Conservation (phyloP, 2,888 invertebrate genomes). For the Brenthis hecate region DNA sequence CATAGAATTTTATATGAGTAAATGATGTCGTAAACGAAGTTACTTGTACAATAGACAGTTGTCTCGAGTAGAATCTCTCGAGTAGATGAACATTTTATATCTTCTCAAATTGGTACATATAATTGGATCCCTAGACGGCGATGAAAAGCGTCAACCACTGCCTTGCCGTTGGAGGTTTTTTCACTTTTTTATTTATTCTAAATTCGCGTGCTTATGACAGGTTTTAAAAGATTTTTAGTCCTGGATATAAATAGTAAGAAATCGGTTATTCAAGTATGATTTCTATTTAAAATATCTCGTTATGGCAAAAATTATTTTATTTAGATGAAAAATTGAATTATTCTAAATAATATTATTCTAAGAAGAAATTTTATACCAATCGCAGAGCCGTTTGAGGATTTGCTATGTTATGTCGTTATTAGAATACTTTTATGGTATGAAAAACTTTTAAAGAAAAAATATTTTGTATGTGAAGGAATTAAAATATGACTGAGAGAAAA, state of each 20-base stretch:
- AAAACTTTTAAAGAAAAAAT: too few relatives aligned
- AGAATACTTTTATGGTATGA: too few relatives aligned
- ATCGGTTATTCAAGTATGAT: not conserved
- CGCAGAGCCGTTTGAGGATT: too few relatives aligned
- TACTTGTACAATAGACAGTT: not conserved
- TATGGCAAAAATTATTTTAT: too few relatives aligned
- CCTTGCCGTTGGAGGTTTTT: constrained; percentile 39
- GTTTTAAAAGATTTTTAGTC: not conserved
- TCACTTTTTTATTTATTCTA: constrained; percentile 14
- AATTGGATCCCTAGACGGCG: constrained; percentile 18
- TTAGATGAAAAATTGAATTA: too few relatives aligned
- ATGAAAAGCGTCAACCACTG: constrained; percentile 5
- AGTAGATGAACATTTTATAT: constrained; percentile 5
- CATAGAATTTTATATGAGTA: too few relatives aligned
- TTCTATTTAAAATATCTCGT: too few relatives aligned
- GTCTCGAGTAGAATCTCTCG: not conserved
- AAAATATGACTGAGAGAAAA: too few relatives aligned
- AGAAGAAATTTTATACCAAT: too few relatives aligned
- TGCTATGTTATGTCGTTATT: too few relatives aligned
- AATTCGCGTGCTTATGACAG: constrained; percentile 7
- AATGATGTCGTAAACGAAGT: not conserved
- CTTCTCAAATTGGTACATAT: constrained; percentile 11
- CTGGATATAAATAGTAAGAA: not conserved
- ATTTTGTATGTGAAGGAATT: too few relatives aligned
- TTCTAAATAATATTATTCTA: too few relatives aligned